phyloP scores from a whole-genome alignment of 2,888 invertebrate genomes.

The Dinocampus coccinellae region DNA sequence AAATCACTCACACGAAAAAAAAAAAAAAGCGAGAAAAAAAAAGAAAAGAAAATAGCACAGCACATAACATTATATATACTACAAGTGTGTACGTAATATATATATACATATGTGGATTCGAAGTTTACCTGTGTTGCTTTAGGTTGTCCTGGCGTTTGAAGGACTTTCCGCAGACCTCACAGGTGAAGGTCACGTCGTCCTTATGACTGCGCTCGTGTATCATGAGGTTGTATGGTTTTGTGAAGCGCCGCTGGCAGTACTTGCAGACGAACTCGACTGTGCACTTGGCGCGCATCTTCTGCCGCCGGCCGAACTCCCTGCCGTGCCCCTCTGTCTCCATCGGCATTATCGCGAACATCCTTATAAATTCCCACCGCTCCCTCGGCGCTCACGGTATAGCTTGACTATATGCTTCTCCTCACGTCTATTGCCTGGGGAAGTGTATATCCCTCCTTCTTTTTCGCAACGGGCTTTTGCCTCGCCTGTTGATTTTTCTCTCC shows the following conservation, averaged over 20 bases:
- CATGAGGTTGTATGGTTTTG: conserved; percentile 96
- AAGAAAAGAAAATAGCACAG: not conserved
- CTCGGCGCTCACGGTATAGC: conserved; percentile 44
- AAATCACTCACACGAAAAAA: not conserved
- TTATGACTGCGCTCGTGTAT: conserved; percentile 98
- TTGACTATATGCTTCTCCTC: conserved; percentile 48
- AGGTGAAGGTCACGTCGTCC: conserved; percentile 95
- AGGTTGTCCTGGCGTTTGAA: conserved; percentile 96
- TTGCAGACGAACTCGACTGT: conserved; percentile 92
- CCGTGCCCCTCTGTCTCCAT: conserved; percentile 70
- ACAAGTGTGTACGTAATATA: not conserved
- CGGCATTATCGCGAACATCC: conserved; percentile 70
- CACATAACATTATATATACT: not conserved
- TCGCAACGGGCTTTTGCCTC: conserved; percentile 40
- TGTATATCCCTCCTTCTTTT: conserved; percentile 40
- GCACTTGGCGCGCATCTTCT: conserved; percentile 73
- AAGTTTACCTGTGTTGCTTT: conserved; percentile 84
- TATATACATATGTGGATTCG: not conserved
- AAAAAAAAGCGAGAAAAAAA: not conserved
- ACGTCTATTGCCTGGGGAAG: conserved; percentile 52
- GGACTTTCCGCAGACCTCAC: conserved; percentile 96
- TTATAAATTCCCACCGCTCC: conserved; percentile 69
- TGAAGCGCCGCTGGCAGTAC: conserved; percentile 96
- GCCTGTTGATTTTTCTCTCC: not conserved
- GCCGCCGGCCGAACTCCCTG: conserved; percentile 73